Evolutionary conservation across 64 coral and sea anemone genomes (phyloP), one percentile per base, ranked within the genome.

Genomic region (Dendrophyllia cribrosa): DNA sequence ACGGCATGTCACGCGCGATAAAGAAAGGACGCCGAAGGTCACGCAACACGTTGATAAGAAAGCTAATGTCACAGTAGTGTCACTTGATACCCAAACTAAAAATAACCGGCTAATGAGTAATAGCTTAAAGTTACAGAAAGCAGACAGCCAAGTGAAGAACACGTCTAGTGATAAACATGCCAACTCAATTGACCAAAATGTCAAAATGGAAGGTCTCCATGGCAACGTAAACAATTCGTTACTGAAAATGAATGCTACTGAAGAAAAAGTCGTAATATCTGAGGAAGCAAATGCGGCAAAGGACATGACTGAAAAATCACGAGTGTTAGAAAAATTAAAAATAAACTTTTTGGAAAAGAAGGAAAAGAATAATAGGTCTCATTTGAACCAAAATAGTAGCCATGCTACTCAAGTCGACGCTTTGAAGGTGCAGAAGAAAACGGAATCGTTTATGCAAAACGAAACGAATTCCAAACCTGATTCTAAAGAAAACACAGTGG

Each of bases 321-420:
- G 19, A 51, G 17, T 11, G 43, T 24, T 7, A 19, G 80, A 83
- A 45, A 51, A 45, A 21, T 7, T 83, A 43, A 83, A 49, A 49
- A 83, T 83, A 66, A 83, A 66, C 45, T 83, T 83, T n/a, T 66
- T 67, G 25, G 47, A n/a, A 66, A 65, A 66, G 46, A 45, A 22
- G 11, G 45, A n/a, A 14, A 51, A 34, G 34, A 34, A 34, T 34
- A 34, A 34, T 34, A 34, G 14, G 17, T 50, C 80, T 2, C 61
- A 66, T 66, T 49, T 19, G 9, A 6, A 46, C 17, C 61, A 3
- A 9, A 83, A 64, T 20, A 23, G 9, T 7, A 83, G 17, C 22
- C 7, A 43, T 14, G 34, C 4, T 50, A 50, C 62, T 66, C 1
- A 64, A 24, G 6, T 21, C 15, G 21, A 21, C 5, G 44, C 8